phyloP scores from a whole-genome alignment of 1,140 invertebrate genomes.

The Papilio machaon region DNA sequence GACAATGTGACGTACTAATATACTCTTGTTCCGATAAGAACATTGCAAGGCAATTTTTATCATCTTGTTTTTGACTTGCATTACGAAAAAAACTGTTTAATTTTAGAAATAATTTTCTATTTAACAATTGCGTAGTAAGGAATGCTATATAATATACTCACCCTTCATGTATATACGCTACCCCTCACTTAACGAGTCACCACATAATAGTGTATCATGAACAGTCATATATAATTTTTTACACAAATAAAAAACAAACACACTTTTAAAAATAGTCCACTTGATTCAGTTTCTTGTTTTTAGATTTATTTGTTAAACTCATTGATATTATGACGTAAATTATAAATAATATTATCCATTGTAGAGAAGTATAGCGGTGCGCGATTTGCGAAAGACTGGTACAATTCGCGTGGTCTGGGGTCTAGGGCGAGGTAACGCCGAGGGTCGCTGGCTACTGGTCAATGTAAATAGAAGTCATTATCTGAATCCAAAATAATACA shows the following conservation, averaged over 20 bases:
- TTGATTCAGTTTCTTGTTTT: background rate
- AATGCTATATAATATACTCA: constrained; percentile 49
- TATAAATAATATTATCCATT: constrained; percentile 49
- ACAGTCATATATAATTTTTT: constrained; percentile 48
- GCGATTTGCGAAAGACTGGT: constrained; percentile 69
- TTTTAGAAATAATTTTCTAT: background rate
- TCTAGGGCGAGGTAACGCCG: constrained; percentile 64
- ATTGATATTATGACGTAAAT: background rate
- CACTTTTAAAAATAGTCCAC: constrained; percentile 10
- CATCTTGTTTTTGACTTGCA: background rate
- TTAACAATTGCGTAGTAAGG: constrained; percentile 1
- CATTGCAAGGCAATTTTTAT: background rate
- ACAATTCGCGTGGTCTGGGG: constrained; percentile 52
- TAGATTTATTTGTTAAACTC: background rate
- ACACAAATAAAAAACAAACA: constrained; percentile 44
- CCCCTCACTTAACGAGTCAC: constrained; percentile 54
- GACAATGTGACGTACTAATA: background rate
- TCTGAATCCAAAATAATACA: constrained; percentile 32
- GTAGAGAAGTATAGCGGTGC: constrained; percentile 58
- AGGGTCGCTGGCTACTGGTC: constrained; percentile 60
- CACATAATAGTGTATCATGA: constrained; percentile 51
- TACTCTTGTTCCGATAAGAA: background rate
- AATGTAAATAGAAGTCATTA: constrained; percentile 55
- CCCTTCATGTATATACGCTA: constrained; percentile 70
- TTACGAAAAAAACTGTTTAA: background rate